A percentile compares a stretch with the other conserved stretches of the same genome.
Evolutionary conservation across 2,113 vertebrate species (phyloP).

Genomic region (Propithecus coquereli): DNA sequence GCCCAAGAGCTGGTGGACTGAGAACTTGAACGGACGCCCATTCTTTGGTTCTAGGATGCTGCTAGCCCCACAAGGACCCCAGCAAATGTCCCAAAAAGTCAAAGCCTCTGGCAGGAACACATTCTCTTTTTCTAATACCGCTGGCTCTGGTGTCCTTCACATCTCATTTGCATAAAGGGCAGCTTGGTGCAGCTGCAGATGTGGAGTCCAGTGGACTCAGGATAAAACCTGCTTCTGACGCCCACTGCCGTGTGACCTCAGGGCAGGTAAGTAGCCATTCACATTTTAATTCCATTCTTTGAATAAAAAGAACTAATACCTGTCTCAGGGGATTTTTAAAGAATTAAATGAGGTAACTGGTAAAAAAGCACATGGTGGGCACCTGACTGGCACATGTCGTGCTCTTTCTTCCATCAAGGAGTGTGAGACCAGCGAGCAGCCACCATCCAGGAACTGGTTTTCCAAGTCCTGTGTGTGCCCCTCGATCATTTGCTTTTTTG

Average conservation of each 20-base stretch:
- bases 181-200: background rate
- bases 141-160: background rate
- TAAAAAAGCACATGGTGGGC: background rate
- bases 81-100: background rate
- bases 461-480: background rate
- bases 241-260: background rate
- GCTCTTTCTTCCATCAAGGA: background rate
- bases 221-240: background rate
- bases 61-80: background rate
- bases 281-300: background rate
- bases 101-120: background rate
- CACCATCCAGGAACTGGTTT: background rate
- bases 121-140: background rate
- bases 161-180: background rate
- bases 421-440: background rate
- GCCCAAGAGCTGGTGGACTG: background rate
- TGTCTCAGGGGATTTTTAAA: background rate
- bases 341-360: background rate
- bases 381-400: too few relatives aligned
- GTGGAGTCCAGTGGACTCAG: background rate
- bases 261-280: background rate
- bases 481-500: background rate
- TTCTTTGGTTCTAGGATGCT: background rate
- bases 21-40: background rate
- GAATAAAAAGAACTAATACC: background rate